Conservation (phyloP, 2,888 invertebrate genomes). For the Aphidius colemani region DNA sequence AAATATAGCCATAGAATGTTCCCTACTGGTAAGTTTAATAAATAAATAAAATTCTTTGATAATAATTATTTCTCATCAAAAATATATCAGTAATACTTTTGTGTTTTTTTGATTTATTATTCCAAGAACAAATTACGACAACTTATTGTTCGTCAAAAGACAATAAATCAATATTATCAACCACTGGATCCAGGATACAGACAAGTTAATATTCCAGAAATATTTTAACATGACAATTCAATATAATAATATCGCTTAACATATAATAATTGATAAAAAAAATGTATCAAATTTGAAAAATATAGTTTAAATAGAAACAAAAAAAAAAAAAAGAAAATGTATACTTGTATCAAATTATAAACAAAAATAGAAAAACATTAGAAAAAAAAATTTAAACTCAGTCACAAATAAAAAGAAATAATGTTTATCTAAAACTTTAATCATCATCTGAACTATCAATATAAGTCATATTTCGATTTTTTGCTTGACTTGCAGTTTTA, state of each 20-base stretch:
- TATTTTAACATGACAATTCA: no score
- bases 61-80: neutral
- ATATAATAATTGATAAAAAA: no score
- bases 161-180: no score
- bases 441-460: slow-evolving; percentile 25
- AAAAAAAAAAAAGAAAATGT: no score
- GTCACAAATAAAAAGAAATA: no score
- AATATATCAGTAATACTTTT: no score
- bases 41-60: neutral
- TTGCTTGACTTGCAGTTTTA: neutral
- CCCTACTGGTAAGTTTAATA: slow-evolving; percentile 23
- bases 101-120: neutral
- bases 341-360: slow-evolving; percentile 13
- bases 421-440: neutral
- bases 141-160: slow-evolving; percentile 17
- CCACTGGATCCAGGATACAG: no score
- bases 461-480: slow-evolving; percentile 2
- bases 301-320: slow-evolving; percentile 7
- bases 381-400: neutral
- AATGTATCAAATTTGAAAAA: neutral
- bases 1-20: slow-evolving; percentile 13
- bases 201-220: no score
- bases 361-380: slow-evolving; percentile 5
- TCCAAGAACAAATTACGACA: slow-evolving; percentile 25
- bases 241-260: no score